Conservation (phyloP, 2,888 invertebrate species). For the Hirtodrosophila trivittata region DNA sequence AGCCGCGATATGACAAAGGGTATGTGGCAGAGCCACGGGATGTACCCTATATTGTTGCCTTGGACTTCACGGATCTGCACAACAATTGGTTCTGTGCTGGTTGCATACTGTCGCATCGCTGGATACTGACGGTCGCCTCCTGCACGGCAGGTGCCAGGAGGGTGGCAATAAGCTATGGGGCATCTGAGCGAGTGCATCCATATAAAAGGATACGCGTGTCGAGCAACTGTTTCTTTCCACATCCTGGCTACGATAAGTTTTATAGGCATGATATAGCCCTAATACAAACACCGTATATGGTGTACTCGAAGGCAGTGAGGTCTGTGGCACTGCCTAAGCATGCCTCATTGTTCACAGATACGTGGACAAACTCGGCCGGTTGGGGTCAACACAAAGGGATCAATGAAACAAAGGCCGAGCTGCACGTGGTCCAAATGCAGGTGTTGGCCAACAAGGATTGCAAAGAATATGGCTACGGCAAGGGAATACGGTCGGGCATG, state of each 20-base stretch:
- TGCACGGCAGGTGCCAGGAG: conserved; percentile 23
- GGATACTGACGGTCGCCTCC: conserved; percentile 43
- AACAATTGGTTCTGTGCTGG: conserved; percentile 39
- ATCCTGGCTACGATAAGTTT: conserved; percentile 1
- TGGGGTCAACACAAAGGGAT: conserved; percentile 34
- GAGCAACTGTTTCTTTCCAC: conserved; percentile 8
- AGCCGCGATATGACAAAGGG: conserved; percentile 2
- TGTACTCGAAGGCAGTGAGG: conserved; percentile 3
- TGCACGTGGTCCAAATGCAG: conserved; percentile 21
- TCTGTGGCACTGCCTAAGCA: conserved; percentile 1
- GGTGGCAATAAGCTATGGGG: conserved; percentile 25
- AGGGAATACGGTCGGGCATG: conserved; percentile 13
- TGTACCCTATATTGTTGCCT: conserved; percentile 25
- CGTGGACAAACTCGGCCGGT: conserved; percentile 16
- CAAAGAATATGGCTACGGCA: conserved; percentile 7
- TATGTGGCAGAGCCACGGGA: conserved; percentile 5
- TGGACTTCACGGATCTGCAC: conserved; percentile 10
- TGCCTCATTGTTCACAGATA: background rate
- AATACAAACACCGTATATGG: conserved; percentile 27
- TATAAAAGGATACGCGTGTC: background rate
- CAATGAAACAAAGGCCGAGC: background rate
- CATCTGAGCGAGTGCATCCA: background rate
- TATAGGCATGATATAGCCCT: conserved; percentile 33
- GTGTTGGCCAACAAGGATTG: conserved; percentile 2
- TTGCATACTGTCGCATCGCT: conserved; percentile 16